These are phyloP conservation scores for Seriola rivoliana DNA, from an alignment of 2,113 vertebrate genomes.

Conservation along the genomic window DNA sequence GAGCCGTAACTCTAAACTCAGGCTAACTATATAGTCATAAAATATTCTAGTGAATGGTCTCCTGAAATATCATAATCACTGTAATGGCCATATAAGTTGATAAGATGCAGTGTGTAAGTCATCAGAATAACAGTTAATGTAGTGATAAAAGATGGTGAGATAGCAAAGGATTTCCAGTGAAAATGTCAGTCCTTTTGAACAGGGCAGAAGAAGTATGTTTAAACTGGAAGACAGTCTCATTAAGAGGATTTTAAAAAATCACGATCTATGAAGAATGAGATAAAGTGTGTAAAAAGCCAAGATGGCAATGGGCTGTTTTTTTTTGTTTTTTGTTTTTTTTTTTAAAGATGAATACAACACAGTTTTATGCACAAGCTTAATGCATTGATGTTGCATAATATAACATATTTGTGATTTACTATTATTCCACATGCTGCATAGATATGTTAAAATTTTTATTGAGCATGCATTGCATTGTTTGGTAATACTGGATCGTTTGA, in stretches of 20 bases:
- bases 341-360: background rate
- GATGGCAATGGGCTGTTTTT: no score
- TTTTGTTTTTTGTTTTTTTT: no score
- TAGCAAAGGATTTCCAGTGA: background rate
- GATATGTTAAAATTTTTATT: background rate
- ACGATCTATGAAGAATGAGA: no score
- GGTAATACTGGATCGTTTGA: no score
- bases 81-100: background rate
- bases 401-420: background rate
- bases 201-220: background rate
- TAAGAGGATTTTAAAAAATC: background rate
- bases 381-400: background rate
- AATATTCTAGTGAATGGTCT: background rate
- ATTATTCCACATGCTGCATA: background rate
- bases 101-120: constrained; percentile 14
- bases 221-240: background rate
- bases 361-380: background rate
- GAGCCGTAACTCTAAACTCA: background rate
- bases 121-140: constrained; percentile 13
- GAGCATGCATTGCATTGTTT: no score
- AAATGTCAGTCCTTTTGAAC: background rate
- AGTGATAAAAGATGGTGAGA: background rate
- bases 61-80: background rate
- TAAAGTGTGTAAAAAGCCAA: no score
- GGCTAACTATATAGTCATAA: background rate